phyloP scores from a whole-genome alignment of 2,888 invertebrate genomes.

The Orgyia antiqua region DNA sequence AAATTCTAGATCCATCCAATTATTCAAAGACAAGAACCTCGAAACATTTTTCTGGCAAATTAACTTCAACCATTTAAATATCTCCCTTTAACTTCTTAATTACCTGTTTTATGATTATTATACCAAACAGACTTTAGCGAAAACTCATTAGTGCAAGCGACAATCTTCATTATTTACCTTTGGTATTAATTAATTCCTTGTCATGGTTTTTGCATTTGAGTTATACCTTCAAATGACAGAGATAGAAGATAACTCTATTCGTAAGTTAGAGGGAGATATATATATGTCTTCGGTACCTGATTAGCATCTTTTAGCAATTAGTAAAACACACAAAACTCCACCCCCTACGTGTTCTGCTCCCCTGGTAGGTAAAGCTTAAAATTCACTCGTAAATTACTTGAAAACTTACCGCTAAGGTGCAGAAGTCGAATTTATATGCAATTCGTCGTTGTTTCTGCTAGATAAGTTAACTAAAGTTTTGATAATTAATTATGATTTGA shows the following conservation, averaged over 20 bases:
- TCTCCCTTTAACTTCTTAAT: constrained; percentile 60
- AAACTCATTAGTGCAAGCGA: constrained; percentile 73
- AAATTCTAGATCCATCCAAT: no score
- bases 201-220: constrained; percentile 78
- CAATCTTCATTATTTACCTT: constrained; percentile 78
- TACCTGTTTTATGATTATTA: constrained; percentile 69
- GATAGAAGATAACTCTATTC: constrained; percentile 28
- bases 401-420: constrained; percentile 72
- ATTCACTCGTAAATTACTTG: constrained; percentile 75
- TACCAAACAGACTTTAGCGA: constrained; percentile 43
- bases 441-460: constrained; percentile 43
- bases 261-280: constrained; percentile 35
- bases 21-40: no score
- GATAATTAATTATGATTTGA: constrained; percentile 26
- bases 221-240: constrained; percentile 54
- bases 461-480: constrained; percentile 52
- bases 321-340: constrained; percentile 81
- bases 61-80: constrained; percentile 47
- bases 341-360: constrained; percentile 74
- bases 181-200: constrained; percentile 77
- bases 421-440: constrained; percentile 65
- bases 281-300: constrained; percentile 62
- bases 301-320: constrained; percentile 81
- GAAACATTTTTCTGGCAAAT: constrained; percentile 47
- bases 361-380: constrained; percentile 76